A percentile compares a stretch with the other conserved stretches of the same genome.
Conservation (phyloP, 2,888 invertebrate species). For the Ethmia dodecea region DNA sequence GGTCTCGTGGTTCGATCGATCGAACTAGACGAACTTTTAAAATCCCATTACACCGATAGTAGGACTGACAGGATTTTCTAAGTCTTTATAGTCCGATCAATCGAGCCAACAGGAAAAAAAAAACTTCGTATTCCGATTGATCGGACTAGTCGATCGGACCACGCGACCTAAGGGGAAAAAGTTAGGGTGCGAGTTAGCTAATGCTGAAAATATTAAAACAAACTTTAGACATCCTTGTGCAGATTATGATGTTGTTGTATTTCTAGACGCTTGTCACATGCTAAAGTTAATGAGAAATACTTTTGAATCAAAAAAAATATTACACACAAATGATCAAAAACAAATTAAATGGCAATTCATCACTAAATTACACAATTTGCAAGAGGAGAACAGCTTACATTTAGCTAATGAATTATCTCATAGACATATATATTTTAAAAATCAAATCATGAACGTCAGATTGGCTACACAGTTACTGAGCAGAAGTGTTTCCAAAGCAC, state of each 20-base stretch:
- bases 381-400: conserved; percentile 6
- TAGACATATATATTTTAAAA: conserved; percentile 12
- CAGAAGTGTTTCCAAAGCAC: conserved; percentile 15
- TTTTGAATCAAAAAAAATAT: conserved; percentile 4
- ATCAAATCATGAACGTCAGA: conserved; percentile 7
- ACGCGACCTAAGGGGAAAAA: too few relatives aligned
- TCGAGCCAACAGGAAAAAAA: too few relatives aligned
- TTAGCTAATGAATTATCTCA: conserved; percentile 14
- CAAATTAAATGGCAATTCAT: conserved; percentile 2
- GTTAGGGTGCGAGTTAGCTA: conserved; percentile 19
- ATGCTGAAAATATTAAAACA: conserved; percentile 17
- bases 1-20: too few relatives aligned
- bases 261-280: conserved; percentile 11
- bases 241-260: conserved; percentile 5
- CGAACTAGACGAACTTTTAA: too few relatives aligned
- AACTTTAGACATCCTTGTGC: conserved; percentile 17
- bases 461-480: conserved; percentile 10
- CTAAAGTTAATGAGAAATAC: conserved; percentile 13
- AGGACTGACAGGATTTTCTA: too few relatives aligned
- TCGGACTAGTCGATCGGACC: too few relatives aligned
- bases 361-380: background rate
- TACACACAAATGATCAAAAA: background rate
- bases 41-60: too few relatives aligned
- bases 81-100: too few relatives aligned
- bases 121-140: too few relatives aligned